Base-by-base conservation (phyloP, 2,888 invertebrate genomes). In the Cephonodes hylas region DNA sequence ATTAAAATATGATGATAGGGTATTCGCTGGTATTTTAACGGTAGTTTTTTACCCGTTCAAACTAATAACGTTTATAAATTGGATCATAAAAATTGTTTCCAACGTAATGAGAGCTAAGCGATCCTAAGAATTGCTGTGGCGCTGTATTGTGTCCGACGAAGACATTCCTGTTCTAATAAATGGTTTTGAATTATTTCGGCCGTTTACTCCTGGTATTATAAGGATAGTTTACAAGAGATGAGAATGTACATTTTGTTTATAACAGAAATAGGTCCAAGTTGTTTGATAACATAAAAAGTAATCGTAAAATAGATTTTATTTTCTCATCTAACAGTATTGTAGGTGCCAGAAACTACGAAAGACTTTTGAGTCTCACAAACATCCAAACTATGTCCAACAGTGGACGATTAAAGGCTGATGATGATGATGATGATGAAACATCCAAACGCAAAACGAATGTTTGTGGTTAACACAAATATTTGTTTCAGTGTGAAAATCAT, bases 81-180 rank as follows among this genome's bases (percentile, higher is more conserved):
- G 74, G 72, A 70, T 74, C 80, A 75, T 85, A 84, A 85, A 85
- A 84, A 85, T 85, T 82, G 84, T 85, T 84, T 75, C 75, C 72
- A 69, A 71, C 68, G 68, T 82, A 81, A 84, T 81, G 79, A 82
- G 75, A 74, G 69, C 65, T 58, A 68, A 68, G 66, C 57, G 64
- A 67, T 64, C 65, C 34, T 60, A 45, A 25, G 23, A 56, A 53
- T 48, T 66, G 61, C 57, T 63, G 68, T 70, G 63, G 64, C 74
- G 60, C 68, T 8, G 20, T 18, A 22, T 62, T 31, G 25, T 59
- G 15, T 15, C 53, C 10, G 2, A 15, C 8, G 46, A 15, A 25
- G 46, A 46, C 23, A 25, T 42, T 42, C 44, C 15, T 45, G 13
- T 3, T 20, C 2, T 3, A 53, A 15, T 15, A 15, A 18, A 53